Percentiles rank a stretch among this genome's conserved stretches.
Conservation (phyloP, 2,888 invertebrate species). For the Amphipyra berbera region DNA sequence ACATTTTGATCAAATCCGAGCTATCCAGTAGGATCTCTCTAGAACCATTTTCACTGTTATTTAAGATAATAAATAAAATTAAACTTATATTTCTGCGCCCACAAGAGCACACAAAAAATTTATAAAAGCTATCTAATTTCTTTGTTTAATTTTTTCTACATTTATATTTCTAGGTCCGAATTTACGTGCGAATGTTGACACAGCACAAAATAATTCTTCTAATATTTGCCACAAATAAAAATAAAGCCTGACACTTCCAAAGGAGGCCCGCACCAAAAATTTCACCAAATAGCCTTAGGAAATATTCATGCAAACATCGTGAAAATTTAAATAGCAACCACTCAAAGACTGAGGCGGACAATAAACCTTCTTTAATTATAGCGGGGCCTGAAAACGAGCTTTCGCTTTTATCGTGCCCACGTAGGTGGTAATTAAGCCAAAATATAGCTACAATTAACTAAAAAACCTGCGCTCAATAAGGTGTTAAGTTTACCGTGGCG, state of each 20-base stretch:
- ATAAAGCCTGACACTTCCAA: neutral
- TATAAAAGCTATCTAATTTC: too few species aligned
- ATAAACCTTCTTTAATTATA: slow-evolving; percentile 84
- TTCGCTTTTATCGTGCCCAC: slow-evolving; percentile 81
- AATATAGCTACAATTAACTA: slow-evolving; percentile 87
- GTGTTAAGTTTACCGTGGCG: slow-evolving; percentile 83
- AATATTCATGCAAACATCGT: slow-evolving; percentile 58
- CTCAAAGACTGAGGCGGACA: slow-evolving; percentile 73
- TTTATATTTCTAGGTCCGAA: too few species aligned
- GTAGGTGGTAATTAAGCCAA: slow-evolving; percentile 83
- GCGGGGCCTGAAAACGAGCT: slow-evolving; percentile 74
- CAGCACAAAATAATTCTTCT: neutral
- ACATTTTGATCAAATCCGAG: too few species aligned
- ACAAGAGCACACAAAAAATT: too few species aligned
- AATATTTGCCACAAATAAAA: slow-evolving; percentile 1
- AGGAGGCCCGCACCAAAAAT: neutral
- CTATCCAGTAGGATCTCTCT: too few species aligned
- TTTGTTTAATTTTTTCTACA: too few species aligned
- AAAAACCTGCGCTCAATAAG: slow-evolving; percentile 86
- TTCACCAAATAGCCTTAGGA: slow-evolving; percentile 31
- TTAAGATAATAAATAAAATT: too few species aligned
- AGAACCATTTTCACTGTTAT: too few species aligned
- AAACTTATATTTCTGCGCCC: too few species aligned
- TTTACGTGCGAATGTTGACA: neutral
- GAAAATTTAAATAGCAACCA: slow-evolving; percentile 64